Percentiles rank a stretch among this genome's conserved stretches.
These are phyloP conservation scores for Phrynocephalus versicolor DNA, from an alignment of 2,113 vertebrate genomes.

Conservation along the genomic window DNA sequence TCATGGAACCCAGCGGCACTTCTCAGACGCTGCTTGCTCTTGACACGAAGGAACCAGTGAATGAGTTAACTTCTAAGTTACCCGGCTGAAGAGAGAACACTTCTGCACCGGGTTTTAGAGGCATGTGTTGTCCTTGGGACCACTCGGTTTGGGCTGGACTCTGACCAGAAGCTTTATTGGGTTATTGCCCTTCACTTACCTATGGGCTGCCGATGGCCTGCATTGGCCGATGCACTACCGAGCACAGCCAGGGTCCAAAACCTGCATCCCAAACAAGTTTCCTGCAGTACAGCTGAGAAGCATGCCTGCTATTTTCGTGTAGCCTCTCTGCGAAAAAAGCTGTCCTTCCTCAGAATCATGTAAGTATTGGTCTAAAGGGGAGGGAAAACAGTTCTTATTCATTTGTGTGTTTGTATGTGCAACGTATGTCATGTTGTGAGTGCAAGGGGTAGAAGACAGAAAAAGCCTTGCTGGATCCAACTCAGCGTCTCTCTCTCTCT, in stretches of 20 bases:
- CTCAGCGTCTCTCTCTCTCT: not conserved
- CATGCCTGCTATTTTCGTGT: constrained; percentile 62
- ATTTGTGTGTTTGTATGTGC: not conserved
- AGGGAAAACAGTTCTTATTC: not conserved
- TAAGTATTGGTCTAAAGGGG: constrained; percentile 50
- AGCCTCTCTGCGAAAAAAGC: constrained; percentile 72
- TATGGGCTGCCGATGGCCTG: not conserved
- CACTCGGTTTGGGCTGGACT: not conserved
- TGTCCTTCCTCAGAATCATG: constrained; percentile 64
- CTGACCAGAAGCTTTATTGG: accelerated
- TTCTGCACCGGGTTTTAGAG: not conserved
- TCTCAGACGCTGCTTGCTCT: not conserved
- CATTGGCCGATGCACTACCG: not conserved
- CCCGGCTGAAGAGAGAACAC: not conserved
- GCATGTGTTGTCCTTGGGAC: accelerated
- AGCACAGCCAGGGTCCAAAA: constrained; percentile 68
- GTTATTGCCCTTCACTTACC: accelerated
- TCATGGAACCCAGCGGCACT: accelerated
- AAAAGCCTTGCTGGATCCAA: not conserved
- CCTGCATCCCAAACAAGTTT: not conserved
- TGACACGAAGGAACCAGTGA: not conserved
- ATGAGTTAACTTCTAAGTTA: not conserved
- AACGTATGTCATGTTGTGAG: accelerated
- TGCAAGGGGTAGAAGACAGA: not conserved
- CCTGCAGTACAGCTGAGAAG: constrained; percentile 52